Evolutionary conservation across 2,797 vertebrate species (phyloP), one percentile per base, ranked within the genome.

Genomic region (Sparus aurata): DNA sequence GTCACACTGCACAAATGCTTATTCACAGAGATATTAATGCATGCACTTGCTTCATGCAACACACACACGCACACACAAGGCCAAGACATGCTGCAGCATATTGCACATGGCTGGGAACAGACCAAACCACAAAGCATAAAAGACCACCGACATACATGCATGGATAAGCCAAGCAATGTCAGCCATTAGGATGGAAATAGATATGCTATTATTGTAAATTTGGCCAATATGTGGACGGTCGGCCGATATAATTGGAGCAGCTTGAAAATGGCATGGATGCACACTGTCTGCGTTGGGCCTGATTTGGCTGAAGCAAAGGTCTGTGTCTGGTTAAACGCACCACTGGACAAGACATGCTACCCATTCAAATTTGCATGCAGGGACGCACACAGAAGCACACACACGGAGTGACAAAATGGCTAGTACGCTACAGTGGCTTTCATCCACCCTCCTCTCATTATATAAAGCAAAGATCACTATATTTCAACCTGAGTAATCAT

Each of bases 141-240:
- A 75, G 74, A 75, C 69, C 80, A 69, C 62, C 55, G 85, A 93
- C 79, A 84, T 79, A 85, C 89, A 94, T 85, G 93, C 93, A 93
- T 94, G 93, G 91, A 91, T 94, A 93, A 88, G 90, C 92, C 90
- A 92, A 86, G 90, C 87, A 93, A 93, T 79, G 92, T 93, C 93
- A 93, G 87, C 92, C 94, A 94, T 95, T 94, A 95, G 86, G 87
- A 93, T 85, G 85, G 92, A 94, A 93, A 94, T 90, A 94, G 93
- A 95, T 94, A 90, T 65, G 89, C 83, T 92, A 88, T 93, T 94
- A 93, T 93, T 92, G 79, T 87, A 89, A 89, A 93, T 88, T 73
- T 89, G 90, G 79, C 86, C 92, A 93, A 93, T 93, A 94, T 90
- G 89, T 75, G 84, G 79, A 87, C 76, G 68, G 79, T 90, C 77